Evolutionary conservation across 2,888 invertebrate species (phyloP).

Genomic region (Ashinkailepas kermadecensis): DNA sequence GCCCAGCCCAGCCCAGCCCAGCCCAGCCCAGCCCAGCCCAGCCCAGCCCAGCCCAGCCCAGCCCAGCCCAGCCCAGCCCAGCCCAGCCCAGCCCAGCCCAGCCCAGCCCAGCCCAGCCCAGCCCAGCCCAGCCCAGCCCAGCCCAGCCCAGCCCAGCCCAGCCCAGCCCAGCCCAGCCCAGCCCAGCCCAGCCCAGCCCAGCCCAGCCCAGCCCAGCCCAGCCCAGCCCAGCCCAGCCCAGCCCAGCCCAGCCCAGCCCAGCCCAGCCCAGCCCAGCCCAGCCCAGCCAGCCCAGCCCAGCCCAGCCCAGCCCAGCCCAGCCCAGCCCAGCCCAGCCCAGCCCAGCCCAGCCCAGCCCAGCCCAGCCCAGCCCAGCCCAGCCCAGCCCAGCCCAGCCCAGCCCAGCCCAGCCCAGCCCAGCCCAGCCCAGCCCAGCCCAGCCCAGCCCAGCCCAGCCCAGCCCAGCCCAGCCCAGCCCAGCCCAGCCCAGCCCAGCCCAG

Average conservation of each 20-base stretch:
- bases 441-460: conserved; percentile 9
- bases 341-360: conserved; percentile 19
- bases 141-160: no score
- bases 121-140: neutral
- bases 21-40: conserved; percentile 4
- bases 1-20: conserved; percentile 18
- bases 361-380: conserved; percentile 3
- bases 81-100: no score
- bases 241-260: conserved; percentile 15
- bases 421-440: neutral
- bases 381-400: conserved; percentile 22
- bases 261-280: conserved; percentile 12
- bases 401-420: conserved; percentile 20
- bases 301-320: conserved; percentile 3
- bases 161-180: no score
- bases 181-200: no score
- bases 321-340: conserved; percentile 10
- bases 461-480: neutral
- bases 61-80: no score
- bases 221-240: conserved; percentile 15
- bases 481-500: no score
- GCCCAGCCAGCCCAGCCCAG: conserved; percentile 18
- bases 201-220: conserved; percentile 10
- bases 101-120: neutral
- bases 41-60: conserved; percentile 5